Percentiles rank a stretch among this genome's conserved stretches.
Evolutionary conservation across 2,797 vertebrate genomes (phyloP).

Genomic region (Leontopithecus rosalia): DNA sequence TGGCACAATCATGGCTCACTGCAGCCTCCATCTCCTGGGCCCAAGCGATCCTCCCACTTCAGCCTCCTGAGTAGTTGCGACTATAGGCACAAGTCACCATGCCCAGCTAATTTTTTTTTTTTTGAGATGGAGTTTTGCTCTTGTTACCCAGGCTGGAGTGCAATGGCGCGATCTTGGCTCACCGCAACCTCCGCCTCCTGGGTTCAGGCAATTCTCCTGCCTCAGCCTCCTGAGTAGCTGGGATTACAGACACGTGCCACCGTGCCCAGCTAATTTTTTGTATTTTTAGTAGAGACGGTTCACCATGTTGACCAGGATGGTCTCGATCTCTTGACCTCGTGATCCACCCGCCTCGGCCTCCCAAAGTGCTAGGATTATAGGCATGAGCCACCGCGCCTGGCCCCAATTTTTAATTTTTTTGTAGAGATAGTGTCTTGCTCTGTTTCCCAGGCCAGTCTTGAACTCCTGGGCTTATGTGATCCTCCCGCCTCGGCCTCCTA

Average conservation of each 20-base stretch:
- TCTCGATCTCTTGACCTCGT: no score
- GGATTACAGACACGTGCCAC: no score
- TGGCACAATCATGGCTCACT: neutral
- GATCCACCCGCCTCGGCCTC: neutral
- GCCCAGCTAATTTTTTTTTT: neutral
- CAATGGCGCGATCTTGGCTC: no score
- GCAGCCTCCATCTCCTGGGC: neutral
- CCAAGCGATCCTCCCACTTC: neutral
- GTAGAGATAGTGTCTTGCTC: neutral
- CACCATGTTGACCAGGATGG: no score
- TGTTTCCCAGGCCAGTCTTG: neutral
- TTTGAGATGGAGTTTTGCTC: neutral
- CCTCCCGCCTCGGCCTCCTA: neutral
- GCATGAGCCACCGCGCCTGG: neutral
- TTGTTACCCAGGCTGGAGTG: no score
- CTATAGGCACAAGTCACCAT: neutral
- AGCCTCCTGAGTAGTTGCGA: neutral
- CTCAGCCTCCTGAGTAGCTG: no score
- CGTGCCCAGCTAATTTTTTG: no score
- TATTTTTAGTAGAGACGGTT: no score
- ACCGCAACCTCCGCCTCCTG: no score
- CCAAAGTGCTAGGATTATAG: neutral
- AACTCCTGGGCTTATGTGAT: neutral
- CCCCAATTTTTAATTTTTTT: neutral
- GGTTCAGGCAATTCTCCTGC: no score